A percentile compares a stretch with the other conserved stretches of the same genome.
Conservation (phyloP, 2,888 invertebrate genomes). For the Euproctis similis region DNA sequence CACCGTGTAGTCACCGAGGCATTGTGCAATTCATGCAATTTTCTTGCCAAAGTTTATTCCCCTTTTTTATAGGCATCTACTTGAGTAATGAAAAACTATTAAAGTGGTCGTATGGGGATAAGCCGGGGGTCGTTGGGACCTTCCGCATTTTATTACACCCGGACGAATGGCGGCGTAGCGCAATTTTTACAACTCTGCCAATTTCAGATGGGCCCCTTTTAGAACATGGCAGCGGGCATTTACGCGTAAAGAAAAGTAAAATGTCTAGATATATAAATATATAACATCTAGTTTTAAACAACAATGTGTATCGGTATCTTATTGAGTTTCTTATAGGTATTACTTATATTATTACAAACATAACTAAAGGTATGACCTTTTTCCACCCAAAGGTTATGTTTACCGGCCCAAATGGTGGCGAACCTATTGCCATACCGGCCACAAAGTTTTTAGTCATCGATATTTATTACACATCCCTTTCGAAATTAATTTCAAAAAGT, state of each 20-base stretch:
- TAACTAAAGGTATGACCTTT: no score
- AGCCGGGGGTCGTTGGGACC: conserved; percentile 62
- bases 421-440: no score
- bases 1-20: conserved; percentile 38
- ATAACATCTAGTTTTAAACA: no score
- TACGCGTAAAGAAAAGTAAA: conserved; percentile 27
- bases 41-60: conserved; percentile 64
- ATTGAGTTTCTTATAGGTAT: no score
- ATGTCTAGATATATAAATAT: no score
- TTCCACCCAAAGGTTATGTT: no score
- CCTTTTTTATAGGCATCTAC: conserved; percentile 64
- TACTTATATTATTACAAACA: no score
- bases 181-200: conserved; percentile 60
- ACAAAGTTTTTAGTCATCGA: no score
- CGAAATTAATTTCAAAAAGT: no score
- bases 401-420: no score
- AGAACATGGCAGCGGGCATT: conserved; percentile 54
- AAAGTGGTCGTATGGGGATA: conserved; percentile 64
- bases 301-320: no score
- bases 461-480: no score
- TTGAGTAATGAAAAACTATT: conserved; percentile 75
- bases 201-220: conserved; percentile 55
- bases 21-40: conserved; percentile 71
- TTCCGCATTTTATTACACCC: conserved; percentile 57
- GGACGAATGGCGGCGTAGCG: conserved; percentile 54